These are phyloP conservation scores for Monopis laevigella DNA, from an alignment of 2,888 invertebrate species.

Conservation along the genomic window DNA sequence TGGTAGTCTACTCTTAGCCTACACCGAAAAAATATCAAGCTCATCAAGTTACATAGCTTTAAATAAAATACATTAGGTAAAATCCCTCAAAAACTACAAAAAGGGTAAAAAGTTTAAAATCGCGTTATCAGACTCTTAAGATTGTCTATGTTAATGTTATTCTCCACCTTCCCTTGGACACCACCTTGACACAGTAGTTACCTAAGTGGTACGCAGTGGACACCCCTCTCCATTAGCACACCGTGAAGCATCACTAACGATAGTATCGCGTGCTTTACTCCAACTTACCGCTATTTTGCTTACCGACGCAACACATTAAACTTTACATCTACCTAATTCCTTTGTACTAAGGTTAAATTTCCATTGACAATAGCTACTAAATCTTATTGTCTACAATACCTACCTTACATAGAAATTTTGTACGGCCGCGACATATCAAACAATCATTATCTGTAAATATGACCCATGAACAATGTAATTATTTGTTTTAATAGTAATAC, in stretches of 20 bases:
- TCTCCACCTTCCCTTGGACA: slow-evolving; percentile 29
- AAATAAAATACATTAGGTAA: too few species aligned
- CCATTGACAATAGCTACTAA: too few species aligned
- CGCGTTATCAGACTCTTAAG: slow-evolving; percentile 1
- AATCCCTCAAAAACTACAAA: too few species aligned
- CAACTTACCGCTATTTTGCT: slow-evolving; percentile 61
- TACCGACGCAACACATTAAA: slow-evolving; percentile 46
- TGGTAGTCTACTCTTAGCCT: too few species aligned
- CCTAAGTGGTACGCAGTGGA: slow-evolving; percentile 43
- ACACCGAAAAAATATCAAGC: too few species aligned
- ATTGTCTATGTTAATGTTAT: slow-evolving; percentile 31
- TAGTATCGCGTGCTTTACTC: slow-evolving; percentile 51
- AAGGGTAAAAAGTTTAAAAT: too few species aligned
- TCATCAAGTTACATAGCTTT: too few species aligned
- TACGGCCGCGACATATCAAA: slow-evolving; percentile 54
- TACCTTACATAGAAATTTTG: slow-evolving; percentile 44
- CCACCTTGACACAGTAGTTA: slow-evolving; percentile 16
- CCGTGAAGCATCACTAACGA: slow-evolving; percentile 42
- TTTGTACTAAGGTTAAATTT: too few species aligned
- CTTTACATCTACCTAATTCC: too few species aligned
- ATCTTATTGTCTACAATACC: too few species aligned
- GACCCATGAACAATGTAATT: background rate
- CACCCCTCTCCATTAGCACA: slow-evolving; percentile 49
- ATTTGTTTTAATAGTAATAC: slow-evolving; percentile 2
- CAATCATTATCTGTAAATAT: slow-evolving; percentile 39